Evolutionary conservation across 2,113 vertebrate genomes (phyloP), one percentile per base, ranked within the genome.

Genomic region (Gasterosteus nipponicus): DNA sequence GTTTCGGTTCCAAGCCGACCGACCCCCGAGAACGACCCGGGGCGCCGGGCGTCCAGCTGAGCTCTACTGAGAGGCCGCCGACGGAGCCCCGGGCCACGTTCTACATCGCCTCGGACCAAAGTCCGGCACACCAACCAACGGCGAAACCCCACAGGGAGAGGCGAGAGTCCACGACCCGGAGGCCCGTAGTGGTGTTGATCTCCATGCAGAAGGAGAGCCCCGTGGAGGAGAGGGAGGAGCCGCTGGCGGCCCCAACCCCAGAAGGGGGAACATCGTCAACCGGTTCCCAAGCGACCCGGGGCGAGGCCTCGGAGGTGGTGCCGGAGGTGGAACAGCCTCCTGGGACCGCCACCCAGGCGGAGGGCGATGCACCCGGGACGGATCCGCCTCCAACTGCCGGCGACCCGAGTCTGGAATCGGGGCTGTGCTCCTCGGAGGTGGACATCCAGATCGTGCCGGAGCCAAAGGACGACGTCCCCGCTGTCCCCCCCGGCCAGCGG

Each of bases 101-200:
- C 93, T 98, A 98, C 10, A 69, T 96, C 58, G 93, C 97, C 5
- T 92, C 93, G 4, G 95, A 94, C 84, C 95, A 96, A 57, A 92
- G 87, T 73, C 87, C 84, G 16, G 19, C 85, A 44, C 78, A 85
- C 47, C 58, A 88, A 57, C 68, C 78, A 5, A 86, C 78, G 75
- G 18, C 1, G 82, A 87, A 74, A 89, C 76, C 57, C 86, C 90
- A 63, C 42, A 89, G 68, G 65, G 89, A 92, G 22, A 83, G 82
- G 41, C 83, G 77, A 22, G 90, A 92, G 78, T 91, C 90, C 3
- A 60, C 86, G 0, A 84, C 86, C 2, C 90, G 89, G 2, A 83
- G 90, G 69, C 94, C 94, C 0, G 89, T 94, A 0, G 92, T 94
- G 53, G 93, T 95, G 46, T 69, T 94, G 31, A 95, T 95, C 82